Evolutionary conservation across 2,113 vertebrate species (phyloP).

Genomic region (Tyto alba): DNA sequence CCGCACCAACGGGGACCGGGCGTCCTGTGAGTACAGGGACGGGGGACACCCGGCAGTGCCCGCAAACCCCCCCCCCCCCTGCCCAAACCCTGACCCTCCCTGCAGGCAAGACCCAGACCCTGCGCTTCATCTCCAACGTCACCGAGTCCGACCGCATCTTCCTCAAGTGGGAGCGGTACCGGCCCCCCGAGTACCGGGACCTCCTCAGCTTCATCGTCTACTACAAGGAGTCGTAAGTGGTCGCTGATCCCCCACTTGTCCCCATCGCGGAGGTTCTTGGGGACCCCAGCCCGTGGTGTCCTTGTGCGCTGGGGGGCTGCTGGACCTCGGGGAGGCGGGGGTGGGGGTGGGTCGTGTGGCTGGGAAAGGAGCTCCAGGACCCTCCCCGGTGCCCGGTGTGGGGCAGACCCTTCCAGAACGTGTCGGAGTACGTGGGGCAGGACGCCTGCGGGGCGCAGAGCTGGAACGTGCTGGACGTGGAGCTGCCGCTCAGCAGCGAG

Average conservation of each 20-base stretch:
- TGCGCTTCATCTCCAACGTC: slow-evolving; percentile 75
- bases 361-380: rapidly evolving
- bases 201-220: slow-evolving; percentile 81
- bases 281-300: neutral
- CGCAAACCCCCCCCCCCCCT: rapidly evolving
- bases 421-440: slow-evolving; percentile 76
- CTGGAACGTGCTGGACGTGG: slow-evolving; percentile 79
- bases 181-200: slow-evolving; percentile 71
- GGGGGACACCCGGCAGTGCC: rapidly evolving
- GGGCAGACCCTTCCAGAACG: slow-evolving; percentile 79
- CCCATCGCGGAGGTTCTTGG: rapidly evolving
- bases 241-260: rapidly evolving
- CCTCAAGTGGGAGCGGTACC: slow-evolving; percentile 78
- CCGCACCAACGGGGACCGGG: slow-evolving; percentile 78
- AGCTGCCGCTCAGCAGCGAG: slow-evolving; percentile 71
- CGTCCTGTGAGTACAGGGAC: slow-evolving; percentile 63
- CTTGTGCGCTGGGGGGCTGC: neutral
- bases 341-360: rapidly evolving
- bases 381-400: neutral
- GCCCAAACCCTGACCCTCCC: neutral
- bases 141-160: slow-evolving; percentile 73
- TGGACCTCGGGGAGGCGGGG: neutral
- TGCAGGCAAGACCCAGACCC: slow-evolving; percentile 73
- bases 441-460: slow-evolving; percentile 77
- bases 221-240: slow-evolving; percentile 82